Evolutionary conservation across 2,888 invertebrate genomes (phyloP), one percentile per base, ranked within the genome.

Genomic region (Leptothorax acervorum): DNA sequence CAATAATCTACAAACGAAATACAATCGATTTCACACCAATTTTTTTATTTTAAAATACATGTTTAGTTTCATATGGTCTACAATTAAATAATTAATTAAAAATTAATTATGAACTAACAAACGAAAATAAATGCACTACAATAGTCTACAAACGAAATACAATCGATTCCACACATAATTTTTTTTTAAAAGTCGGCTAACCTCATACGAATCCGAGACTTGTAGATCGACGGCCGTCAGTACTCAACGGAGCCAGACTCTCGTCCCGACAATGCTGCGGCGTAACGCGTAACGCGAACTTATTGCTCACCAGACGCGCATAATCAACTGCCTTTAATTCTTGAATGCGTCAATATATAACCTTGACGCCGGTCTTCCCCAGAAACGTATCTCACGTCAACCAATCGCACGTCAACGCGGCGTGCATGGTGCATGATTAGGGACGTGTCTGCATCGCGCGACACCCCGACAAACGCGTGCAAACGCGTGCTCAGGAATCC

Each of bases 331-430:
- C 55, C 70, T 82, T 79, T 73, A 88, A 84, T 71, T 76, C 31
- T 45, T n/a, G 18, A 62, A 15, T 82, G 68, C 85, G 85, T 86
- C 70, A 83, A 53, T 15, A 51, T 74, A 76, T 90, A 90, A 91
- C 92, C 91, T 92, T 91, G 91, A 89, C 73, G 9, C 63, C 12
- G 35, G 55, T 92, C 89, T 92, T 90, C 90, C 91, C 91, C 90
- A 86, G 18, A 15, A 23, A 23, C 6, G 42, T 6, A 23, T 28
- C 45, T 31, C 12, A 5, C 9, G n/a, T 48, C 23, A 55, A 62
- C 79, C 78, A 89, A 89, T 73, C 31, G 48, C 5, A 8, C 31
- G 48, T 87, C 73, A 48, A 60, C 53, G 42, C 35, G 18, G 15
- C 3, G 23, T 9, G 35, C 23, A 35, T 9, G 71, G 79, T 8